Base-by-base conservation (phyloP, 2,797 vertebrate species). In the Neosalanx taihuensis region DNA sequence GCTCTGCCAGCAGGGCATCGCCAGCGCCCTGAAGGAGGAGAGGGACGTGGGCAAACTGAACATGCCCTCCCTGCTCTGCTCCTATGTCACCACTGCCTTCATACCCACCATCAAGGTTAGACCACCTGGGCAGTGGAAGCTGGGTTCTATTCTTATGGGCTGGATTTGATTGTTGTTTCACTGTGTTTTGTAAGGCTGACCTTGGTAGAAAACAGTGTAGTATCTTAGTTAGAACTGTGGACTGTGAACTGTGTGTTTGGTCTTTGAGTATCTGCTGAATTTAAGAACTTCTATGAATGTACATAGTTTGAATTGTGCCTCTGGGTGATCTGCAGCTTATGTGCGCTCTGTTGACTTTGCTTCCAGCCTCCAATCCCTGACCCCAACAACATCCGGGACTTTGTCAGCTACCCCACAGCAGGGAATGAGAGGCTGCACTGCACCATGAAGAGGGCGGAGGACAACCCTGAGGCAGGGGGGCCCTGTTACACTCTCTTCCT, bases 301-400 rank as follows among this genome's bases (percentile, higher is more conserved):
- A 46, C 41, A 46, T 46, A 13, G 41, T 46, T 37, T 13, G 41
- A 46, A 46, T 46, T 46, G 41, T 46, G 41, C 41, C 10, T 13
- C 10, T 9, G 13, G 41, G 41, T 46, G 41, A 46, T 46, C 41
- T 46, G 9, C 3, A 46, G 41, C 41, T 46, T 13, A 46, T 46
- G 10, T 56, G 51, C 18, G 7, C 18, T 56, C 1, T 56, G 41
- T 46, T 46, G 41, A 46, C 10, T 12, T 46, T 46, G 41, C 84
- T 81, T 81, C 59, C 53, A 99, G 97, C 98, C 98, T 85, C 98
- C 98, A 31, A 99, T 99, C 80, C 98, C 98, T 83, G 98, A 99
- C 90, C 97, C 97, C 79, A 99, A 96, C 94, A 99, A 99, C 88
- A 98, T 99, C 93, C 94, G 98, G 57, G 97, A 99, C 92, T 99